These are phyloP conservation scores for Aphelenchoides besseyi DNA, from an alignment of 1,140 invertebrate genomes.

Conservation along the genomic window DNA sequence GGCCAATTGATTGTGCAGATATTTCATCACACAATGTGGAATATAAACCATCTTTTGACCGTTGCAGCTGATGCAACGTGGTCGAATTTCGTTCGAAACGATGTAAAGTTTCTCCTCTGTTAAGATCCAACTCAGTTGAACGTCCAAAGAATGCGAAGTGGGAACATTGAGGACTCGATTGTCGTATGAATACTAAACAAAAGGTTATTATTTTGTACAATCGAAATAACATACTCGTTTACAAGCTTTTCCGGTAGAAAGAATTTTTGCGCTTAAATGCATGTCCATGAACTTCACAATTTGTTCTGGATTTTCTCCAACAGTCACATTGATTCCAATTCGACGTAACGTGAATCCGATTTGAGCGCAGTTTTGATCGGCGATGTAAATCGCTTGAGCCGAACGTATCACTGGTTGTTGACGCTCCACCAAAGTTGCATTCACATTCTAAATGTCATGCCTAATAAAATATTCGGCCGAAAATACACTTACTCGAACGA, in stretches of 20 bases:
- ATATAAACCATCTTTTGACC: background rate
- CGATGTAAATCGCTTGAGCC: background rate
- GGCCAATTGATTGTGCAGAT: no score
- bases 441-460: background rate
- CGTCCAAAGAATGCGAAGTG: background rate
- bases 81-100: background rate
- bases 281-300: background rate
- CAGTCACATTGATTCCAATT: background rate
- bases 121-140: background rate
- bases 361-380: background rate
- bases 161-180: background rate
- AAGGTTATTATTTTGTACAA: background rate
- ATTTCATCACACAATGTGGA: background rate
- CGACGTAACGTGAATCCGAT: background rate
- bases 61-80: slow-evolving; percentile 1
- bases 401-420: background rate
- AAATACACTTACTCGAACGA: slow-evolving; percentile 8
- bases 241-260: background rate
- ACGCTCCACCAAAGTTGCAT: background rate
- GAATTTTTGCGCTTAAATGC: background rate
- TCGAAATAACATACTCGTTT: background rate
- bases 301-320: background rate
- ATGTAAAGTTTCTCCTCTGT: background rate
- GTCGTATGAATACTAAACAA: background rate
- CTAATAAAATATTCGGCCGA: no score